Percentiles rank a stretch among this genome's conserved stretches.
Evolutionary conservation across 2,113 vertebrate genomes (phyloP).

Genomic region (Paramisgurnus dabryanus): DNA sequence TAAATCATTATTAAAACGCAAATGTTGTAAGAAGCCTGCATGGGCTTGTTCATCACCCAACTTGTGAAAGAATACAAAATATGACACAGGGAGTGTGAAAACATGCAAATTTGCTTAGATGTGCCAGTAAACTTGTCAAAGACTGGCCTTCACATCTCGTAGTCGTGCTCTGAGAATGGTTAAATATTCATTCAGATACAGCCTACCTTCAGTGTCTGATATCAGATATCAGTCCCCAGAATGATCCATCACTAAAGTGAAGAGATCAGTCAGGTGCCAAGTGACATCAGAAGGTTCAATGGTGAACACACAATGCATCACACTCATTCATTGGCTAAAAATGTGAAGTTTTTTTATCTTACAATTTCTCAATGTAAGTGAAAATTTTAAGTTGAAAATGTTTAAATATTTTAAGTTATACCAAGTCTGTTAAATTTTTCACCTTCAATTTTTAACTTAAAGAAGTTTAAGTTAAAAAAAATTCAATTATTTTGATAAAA

Average conservation of each 20-base stretch:
- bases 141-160: conserved; percentile 4
- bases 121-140: background rate
- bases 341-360: too few relatives aligned
- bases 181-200: conserved; percentile 67
- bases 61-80: background rate
- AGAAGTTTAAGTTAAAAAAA: too few relatives aligned
- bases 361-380: too few relatives aligned
- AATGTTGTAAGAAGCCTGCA: background rate
- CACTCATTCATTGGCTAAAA: too few relatives aligned
- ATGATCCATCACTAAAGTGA: background rate
- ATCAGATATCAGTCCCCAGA: conserved; percentile 39
- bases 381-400: too few relatives aligned
- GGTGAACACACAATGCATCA: too few relatives aligned
- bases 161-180: conserved; percentile 54
- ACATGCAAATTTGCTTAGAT: background rate
- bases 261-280: too few relatives aligned
- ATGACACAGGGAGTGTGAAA: background rate
- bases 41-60: conserved; percentile 17
- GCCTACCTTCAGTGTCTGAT: background rate
- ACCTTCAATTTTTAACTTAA: too few relatives aligned
- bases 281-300: too few relatives aligned
- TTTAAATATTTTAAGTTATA: too few relatives aligned
- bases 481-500: too few relatives aligned
- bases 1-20: conserved; percentile 45
- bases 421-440: too few relatives aligned